Percentiles rank a stretch among this genome's conserved stretches.
phyloP scores from a whole-genome alignment of 2,797 vertebrate species.

The Epinephelus coioides region DNA sequence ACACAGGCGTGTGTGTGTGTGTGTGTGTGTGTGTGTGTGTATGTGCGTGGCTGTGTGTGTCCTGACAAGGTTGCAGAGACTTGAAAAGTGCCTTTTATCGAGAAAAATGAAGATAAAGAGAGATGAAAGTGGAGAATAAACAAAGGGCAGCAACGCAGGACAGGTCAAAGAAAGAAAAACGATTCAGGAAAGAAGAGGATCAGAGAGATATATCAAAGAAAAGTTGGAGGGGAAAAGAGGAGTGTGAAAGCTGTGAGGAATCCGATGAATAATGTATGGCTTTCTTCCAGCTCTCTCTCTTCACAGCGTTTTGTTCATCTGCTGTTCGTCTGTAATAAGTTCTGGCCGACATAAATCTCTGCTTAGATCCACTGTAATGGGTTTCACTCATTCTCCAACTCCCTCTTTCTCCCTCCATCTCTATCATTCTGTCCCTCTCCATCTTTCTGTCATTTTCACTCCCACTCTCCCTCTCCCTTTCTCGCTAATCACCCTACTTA shows the following conservation, averaged over 20 bases:
- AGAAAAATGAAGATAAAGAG: constrained; percentile 31
- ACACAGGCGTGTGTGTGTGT: not conserved
- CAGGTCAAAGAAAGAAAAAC: constrained; percentile 14
- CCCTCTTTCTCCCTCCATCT: constrained; percentile 3
- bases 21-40: constrained; percentile 7
- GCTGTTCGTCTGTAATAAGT: constrained; percentile 58
- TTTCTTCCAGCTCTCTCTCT: constrained; percentile 47
- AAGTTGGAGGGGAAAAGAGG: constrained; percentile 26
- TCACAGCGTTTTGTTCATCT: constrained; percentile 57
- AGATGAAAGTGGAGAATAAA: constrained; percentile 6
- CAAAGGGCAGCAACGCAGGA: not conserved
- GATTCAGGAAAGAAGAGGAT: not conserved
- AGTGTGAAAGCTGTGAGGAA: constrained; percentile 40
- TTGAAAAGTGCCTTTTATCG: constrained; percentile 12
- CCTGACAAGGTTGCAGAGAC: constrained; percentile 2
- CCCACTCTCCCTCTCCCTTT: not conserved
- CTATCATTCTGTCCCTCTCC: constrained; percentile 29
- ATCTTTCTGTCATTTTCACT: constrained; percentile 40
- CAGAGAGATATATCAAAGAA: constrained; percentile 35
- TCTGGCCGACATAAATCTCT: constrained; percentile 70
- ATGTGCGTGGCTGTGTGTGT: not conserved
- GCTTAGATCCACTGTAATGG: constrained; percentile 52
- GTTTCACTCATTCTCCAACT: constrained; percentile 45
- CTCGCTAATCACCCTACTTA: constrained; percentile 17
- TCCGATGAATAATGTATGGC: constrained; percentile 66